Evolutionary conservation across 2,888 invertebrate genomes (phyloP).

Genomic region (Tetropium fuscum): DNA sequence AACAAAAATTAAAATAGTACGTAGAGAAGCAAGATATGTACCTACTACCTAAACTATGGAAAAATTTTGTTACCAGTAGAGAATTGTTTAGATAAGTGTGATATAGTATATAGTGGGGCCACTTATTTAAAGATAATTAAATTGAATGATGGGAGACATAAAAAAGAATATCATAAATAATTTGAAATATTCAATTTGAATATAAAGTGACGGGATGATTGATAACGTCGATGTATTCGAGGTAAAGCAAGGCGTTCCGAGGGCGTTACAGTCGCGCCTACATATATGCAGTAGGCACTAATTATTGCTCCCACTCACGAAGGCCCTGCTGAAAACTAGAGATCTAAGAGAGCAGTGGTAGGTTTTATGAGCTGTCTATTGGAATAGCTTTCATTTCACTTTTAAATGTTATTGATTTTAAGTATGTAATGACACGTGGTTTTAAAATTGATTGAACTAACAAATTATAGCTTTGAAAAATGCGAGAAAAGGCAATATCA

Average conservation of each 20-base stretch:
- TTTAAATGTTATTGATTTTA: no score
- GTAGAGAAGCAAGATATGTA: no score
- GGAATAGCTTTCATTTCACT: no score
- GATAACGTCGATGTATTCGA: constrained; percentile 24
- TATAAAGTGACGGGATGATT: constrained; percentile 31
- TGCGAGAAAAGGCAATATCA: no score
- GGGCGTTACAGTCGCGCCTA: constrained; percentile 44
- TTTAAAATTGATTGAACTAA: no score
- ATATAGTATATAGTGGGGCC: not conserved
- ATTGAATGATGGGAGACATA: constrained; percentile 13
- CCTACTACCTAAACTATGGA: no score
- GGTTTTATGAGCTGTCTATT: not conserved
- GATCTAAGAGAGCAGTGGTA: constrained; percentile 4
- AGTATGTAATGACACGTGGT: no score
- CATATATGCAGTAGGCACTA: constrained; percentile 44
- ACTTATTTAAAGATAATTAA: not conserved
- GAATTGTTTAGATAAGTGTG: no score
- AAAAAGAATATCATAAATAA: constrained; percentile 28
- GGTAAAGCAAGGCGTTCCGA: constrained; percentile 40
- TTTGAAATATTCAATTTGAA: constrained; percentile 25
- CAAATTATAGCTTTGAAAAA: no score
- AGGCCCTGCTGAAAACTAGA: constrained; percentile 6
- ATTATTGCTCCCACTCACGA: constrained; percentile 51
- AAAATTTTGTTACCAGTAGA: no score
- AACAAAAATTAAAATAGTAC: no score